Conservation (phyloP, 2,888 invertebrate species). For the Cerastis leucographa region DNA sequence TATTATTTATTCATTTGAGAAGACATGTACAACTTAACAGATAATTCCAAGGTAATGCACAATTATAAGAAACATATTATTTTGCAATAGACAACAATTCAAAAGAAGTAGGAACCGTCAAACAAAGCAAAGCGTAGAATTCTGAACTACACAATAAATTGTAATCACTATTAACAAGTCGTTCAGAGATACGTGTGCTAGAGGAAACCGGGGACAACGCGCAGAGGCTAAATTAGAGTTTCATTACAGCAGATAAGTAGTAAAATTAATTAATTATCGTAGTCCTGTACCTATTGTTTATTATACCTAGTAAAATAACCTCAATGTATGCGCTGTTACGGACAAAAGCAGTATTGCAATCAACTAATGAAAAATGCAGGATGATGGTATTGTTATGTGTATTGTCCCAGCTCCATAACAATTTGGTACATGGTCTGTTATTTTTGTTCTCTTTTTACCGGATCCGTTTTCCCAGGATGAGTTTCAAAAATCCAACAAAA, state of each 20-base stretch:
- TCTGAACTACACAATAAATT: no score
- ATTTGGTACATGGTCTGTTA: background rate
- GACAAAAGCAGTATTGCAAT: conserved; percentile 10
- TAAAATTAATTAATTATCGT: background rate
- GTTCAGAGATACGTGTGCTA: background rate
- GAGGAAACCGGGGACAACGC: background rate
- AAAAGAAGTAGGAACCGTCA: no score
- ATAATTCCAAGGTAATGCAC: no score
- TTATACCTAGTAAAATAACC: background rate
- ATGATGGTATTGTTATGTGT: conserved; percentile 4
- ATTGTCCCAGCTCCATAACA: background rate
- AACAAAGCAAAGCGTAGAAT: no score
- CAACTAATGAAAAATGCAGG: conserved; percentile 7
- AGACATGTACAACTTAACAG: no score
- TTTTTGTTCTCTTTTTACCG: background rate
- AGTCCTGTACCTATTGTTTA: no score
- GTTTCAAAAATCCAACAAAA: background rate
- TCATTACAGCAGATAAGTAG: background rate
- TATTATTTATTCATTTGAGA: no score
- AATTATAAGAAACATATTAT: no score
- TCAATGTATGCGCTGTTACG: background rate
- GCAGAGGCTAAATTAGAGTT: background rate
- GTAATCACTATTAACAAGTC: no score
- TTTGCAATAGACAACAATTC: no score
- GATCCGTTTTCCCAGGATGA: background rate